Evolutionary conservation across 37 sponge, comb jelly and placozoan species (phyloP), one percentile per base, ranked within the genome.

Genomic region (Corticium candelabrum): DNA sequence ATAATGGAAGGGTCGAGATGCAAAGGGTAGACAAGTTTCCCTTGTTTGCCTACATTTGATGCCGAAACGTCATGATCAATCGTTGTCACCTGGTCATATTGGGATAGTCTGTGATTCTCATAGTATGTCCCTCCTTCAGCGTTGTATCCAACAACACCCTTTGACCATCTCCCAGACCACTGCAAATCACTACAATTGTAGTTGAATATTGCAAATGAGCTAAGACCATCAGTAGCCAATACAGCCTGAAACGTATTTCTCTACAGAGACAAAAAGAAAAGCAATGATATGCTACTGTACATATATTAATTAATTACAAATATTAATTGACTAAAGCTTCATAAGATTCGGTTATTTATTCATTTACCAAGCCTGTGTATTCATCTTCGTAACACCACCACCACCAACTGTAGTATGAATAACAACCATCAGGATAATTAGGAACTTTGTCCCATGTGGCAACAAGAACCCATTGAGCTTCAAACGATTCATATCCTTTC

Each of bases 241-340:
- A 85, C 69, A 37, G 84, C 85, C 75, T 91, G 91, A 38, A 76
- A 91, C 29, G 88, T 82, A 43, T 89, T 89, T 40, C 33, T 37
- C 80, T 79, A 7, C 73, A 80, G 72, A 38, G 4, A 3, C 70
- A 4, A 31, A 0, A 30, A 15, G 21, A 50, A 50, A 11, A 50
- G 11, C 11, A 50, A 50, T n/a, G n/a, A n/a, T n/a, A n/a, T n/a
- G n/a, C n/a, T n/a, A n/a, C n/a, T n/a, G n/a, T n/a, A n/a, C n/a
- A n/a, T n/a, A n/a, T n/a, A n/a, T n/a, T n/a, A n/a, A n/a, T n/a
- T n/a, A n/a, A n/a, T n/a, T n/a, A n/a, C n/a, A n/a, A n/a, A n/a
- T n/a, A n/a, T n/a, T n/a, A n/a, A n/a, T n/a, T n/a, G n/a, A n/a
- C n/a, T n/a, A n/a, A n/a, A n/a, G n/a, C n/a, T n/a, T n/a, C n/a